These are phyloP conservation scores for Phytoseiulus persimilis DNA, from an alignment of 2,888 invertebrate genomes.

Conservation along the genomic window DNA sequence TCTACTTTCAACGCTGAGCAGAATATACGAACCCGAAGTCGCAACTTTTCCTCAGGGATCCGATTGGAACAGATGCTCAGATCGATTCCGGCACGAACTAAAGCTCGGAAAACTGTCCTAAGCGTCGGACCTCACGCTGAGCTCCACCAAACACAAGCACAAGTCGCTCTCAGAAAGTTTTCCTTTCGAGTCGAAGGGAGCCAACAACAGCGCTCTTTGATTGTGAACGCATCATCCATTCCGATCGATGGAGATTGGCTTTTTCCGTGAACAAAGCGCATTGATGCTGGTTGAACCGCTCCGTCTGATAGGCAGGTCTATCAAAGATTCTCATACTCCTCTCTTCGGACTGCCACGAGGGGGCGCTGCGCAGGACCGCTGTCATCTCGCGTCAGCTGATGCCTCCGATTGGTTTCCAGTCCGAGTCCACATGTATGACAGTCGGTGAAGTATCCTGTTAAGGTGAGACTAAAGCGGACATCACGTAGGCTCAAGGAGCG, in stretches of 20 bases:
- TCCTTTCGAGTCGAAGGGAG: too few species aligned
- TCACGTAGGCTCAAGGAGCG: not conserved
- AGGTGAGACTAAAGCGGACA: not conserved
- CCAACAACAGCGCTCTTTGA: too few species aligned
- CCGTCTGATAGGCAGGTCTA: not conserved
- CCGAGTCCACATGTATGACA: not conserved
- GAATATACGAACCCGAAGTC: not conserved
- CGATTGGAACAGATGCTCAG: not conserved
- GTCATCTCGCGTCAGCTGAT: not conserved
- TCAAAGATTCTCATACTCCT: not conserved
- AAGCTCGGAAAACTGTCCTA: not conserved
- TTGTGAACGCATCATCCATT: too few species aligned
- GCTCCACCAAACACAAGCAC: not conserved
- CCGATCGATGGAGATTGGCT: too few species aligned
- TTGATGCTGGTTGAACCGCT: not conserved
- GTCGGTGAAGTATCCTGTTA: not conserved
- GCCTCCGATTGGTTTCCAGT: not conserved
- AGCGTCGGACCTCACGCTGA: not conserved
- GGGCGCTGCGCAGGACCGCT: not conserved
- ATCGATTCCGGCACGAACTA: not conserved
- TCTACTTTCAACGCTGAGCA: not conserved
- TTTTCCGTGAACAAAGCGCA: too few species aligned
- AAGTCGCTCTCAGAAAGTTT: not conserved
- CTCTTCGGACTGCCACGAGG: not conserved
- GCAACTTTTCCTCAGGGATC: not conserved